phyloP scores from a whole-genome alignment of 2,113 vertebrate genomes.

The Gallinago media region DNA sequence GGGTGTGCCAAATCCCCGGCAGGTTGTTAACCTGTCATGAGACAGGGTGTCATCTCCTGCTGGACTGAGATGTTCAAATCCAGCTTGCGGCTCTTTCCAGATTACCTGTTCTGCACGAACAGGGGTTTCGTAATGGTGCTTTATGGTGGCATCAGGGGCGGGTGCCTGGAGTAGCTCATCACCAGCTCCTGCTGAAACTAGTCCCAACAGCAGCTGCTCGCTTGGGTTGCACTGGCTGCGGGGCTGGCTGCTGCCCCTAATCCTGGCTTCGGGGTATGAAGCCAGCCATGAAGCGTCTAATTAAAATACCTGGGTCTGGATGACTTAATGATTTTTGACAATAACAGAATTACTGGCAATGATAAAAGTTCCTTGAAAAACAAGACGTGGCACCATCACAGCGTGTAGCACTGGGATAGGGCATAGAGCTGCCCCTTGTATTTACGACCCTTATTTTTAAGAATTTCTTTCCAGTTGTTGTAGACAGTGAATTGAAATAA shows the following conservation, averaged over 20 bases:
- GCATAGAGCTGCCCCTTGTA: not conserved
- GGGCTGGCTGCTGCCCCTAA: not conserved
- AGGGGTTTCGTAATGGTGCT: not conserved
- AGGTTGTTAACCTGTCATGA: not conserved
- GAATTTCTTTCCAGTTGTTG: not conserved
- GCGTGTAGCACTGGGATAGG: accelerated
- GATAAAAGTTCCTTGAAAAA: not conserved
- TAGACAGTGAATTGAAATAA: not conserved
- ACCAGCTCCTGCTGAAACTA: not conserved
- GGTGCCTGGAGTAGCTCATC: not conserved
- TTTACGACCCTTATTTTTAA: not conserved
- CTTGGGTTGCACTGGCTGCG: not conserved
- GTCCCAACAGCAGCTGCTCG: accelerated
- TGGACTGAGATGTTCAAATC: not conserved
- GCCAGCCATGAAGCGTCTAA: not conserved
- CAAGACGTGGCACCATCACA: not conserved
- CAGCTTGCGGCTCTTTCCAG: not conserved
- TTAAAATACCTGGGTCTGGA: not conserved
- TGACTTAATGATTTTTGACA: not conserved
- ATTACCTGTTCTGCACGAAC: not conserved
- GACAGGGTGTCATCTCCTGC: not conserved
- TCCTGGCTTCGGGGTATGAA: not conserved
- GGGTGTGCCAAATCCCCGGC: not conserved
- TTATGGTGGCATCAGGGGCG: accelerated
- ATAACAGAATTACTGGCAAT: not conserved